Base-by-base conservation (phyloP, 2,113 vertebrate species). In the Epinephelus fuscoguttatus region DNA sequence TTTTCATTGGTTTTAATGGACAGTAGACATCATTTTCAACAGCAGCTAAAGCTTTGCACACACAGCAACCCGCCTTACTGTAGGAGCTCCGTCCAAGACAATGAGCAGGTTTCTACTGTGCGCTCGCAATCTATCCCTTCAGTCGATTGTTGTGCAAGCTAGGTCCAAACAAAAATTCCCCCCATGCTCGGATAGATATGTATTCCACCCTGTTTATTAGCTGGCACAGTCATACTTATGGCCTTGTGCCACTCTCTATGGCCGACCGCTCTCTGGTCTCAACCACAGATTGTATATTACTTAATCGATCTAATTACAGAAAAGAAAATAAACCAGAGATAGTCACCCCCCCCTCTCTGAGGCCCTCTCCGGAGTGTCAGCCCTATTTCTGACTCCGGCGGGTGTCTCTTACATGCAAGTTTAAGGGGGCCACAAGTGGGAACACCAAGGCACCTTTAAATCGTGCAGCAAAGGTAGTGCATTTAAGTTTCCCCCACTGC, bases 391-490 rank as follows among this genome's bases (percentile, higher is more conserved):
- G 94, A 95, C 94, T 94, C 86, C 91, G 87, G 70, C 78, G 88
- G 93, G 94, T 93, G 94, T 95, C 94, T 93, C 90, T 94, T 94
- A 94, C 94, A 95, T 95, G 94, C 94, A 94, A 88, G 90, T 94
- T 92, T 90, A 93, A 94, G 89, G 92, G 93, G 93, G 91, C 90
- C 89, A 88, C 87, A 75, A 91, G 91, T 87, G 91, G 87, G 92
- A 94, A 93, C 90, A 85, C 86, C 94, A 95, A 95, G 95, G 95
- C 95, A 96, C 95, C 94, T 94, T 94, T 90, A 88, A 94, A 91
- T 94, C 93, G 92, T 94, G 94, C 93, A 94, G 93, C 93, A 93
- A 93, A 88, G 89, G 90, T 94, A 95, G 91, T 91, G 91, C 91
- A 93, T 93, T 92, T 90, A 84, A 90, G 69, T 89, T 83, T 66